Base-by-base conservation (phyloP, 2,888 invertebrate species). In the Lochmaea capreae region DNA sequence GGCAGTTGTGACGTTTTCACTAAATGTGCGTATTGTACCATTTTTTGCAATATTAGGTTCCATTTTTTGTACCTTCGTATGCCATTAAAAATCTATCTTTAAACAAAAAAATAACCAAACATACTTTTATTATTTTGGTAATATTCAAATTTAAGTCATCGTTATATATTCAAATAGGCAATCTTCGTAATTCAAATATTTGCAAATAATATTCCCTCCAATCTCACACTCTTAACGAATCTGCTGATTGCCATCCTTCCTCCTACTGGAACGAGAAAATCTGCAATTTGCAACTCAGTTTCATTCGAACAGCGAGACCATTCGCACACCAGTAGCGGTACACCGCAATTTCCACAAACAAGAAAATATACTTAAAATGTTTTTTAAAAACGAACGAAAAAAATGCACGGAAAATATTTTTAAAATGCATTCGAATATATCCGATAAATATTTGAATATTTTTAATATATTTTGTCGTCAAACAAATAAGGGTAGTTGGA, bases 221-320 rank as follows among this genome's bases (percentile, higher is more conserved):
- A 54, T 16, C 54, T 16, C 54, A 54, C 54, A 10, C 52, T 52
- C 16, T 16, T 54, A 54, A 54, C 16, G 16, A 54, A 16, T 54
- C 9, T 54, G 16, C 16, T 16, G 54, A 18, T 54, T 16, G 18
- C 54, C 18, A 54, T 54, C 18, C 54, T 16, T 54, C 54, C 62
- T 63, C 42, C 43, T 6, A 43, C 18, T 62, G 43, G 5, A 14
- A 14, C 46, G 12, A 12, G 46, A 46, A 63, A 63, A 63, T 63
- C 62, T 43, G 18, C 43, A 63, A 63, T 62, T 42, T 42, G 62
- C 42, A 16, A 62, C 46, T 63, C 62, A 63, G 62, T 63, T 63
- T 18, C n/a, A 26, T 42, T 39, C 43, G 18, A 63, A 63, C 62
- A 5, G 4, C 43, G 43, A 18, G 2, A 5, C 43, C 43, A 16